phyloP scores from a whole-genome alignment of 2,113 vertebrate genomes.

The Perccottus glenii region DNA sequence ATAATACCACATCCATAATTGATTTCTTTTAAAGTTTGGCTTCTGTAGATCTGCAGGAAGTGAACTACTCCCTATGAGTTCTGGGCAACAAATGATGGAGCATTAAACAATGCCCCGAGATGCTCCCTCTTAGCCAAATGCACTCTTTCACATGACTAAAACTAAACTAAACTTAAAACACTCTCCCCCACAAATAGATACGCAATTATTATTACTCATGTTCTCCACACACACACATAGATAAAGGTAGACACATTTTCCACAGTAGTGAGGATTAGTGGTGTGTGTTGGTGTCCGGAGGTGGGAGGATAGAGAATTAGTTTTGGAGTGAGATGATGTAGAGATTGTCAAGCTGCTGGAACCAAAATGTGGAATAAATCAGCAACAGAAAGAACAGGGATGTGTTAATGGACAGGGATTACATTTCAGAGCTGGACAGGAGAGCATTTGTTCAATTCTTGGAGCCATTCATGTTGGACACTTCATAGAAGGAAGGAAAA shows the following conservation, averaged over 20 bases:
- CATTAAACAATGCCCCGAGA: constrained; percentile 55
- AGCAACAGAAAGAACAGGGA: constrained; percentile 60
- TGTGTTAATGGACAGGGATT: constrained; percentile 68
- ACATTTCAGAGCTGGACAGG: constrained; percentile 42
- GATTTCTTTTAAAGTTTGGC: constrained; percentile 55
- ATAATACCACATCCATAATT: constrained; percentile 43
- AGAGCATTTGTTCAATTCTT: constrained; percentile 34
- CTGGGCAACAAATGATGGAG: constrained; percentile 46
- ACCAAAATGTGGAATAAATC: constrained; percentile 75
- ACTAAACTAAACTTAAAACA: constrained; percentile 40
- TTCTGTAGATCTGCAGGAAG: constrained; percentile 52
- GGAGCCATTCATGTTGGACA: constrained; percentile 16
- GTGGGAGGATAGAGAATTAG: constrained; percentile 70
- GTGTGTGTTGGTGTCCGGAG: constrained; percentile 22
- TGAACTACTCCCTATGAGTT: constrained; percentile 52
- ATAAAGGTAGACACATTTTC: neutral
- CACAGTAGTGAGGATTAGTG: constrained; percentile 36
- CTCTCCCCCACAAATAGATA: constrained; percentile 44
- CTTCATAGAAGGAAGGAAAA: neutral
- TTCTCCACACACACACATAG: constrained; percentile 29
- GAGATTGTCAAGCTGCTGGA: constrained; percentile 46
- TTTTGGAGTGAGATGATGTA: constrained; percentile 62
- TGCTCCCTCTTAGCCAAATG: constrained; percentile 52
- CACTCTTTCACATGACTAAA: constrained; percentile 32
- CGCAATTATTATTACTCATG: constrained; percentile 47